Percentiles rank a stretch among this genome's conserved stretches.
These are phyloP conservation scores for Synanthedon myopaeformis DNA, from an alignment of 2,888 invertebrate genomes.

Conservation along the genomic window DNA sequence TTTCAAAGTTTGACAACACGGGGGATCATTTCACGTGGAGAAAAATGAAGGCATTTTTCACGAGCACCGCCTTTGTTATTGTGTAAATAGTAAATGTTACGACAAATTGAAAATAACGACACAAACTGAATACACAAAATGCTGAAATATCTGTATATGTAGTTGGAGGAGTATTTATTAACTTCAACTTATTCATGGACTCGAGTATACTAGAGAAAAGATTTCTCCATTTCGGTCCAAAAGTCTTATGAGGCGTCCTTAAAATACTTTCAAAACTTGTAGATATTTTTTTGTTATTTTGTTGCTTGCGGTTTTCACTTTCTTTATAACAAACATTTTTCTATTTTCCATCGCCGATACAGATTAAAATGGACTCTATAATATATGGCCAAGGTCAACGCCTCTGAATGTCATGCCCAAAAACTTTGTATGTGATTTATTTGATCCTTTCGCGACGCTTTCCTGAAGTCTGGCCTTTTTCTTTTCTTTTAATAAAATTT, in stretches of 20 bases:
- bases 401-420: slow-evolving; percentile 7
- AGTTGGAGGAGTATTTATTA: no score
- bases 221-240: background rate
- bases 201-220: no score
- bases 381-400: background rate
- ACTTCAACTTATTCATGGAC: no score
- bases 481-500: background rate
- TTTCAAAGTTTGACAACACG: slow-evolving; percentile 41
- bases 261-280: background rate
- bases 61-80: slow-evolving; percentile 26
- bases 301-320: background rate
- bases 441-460: background rate
- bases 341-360: no score
- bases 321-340: no score
- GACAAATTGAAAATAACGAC: slow-evolving; percentile 28
- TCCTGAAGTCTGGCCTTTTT: slow-evolving; percentile 1
- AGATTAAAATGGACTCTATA: background rate
- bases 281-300: no score
- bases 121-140: slow-evolving; percentile 15
- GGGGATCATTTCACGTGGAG: slow-evolving; percentile 39
- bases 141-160: slow-evolving; percentile 13
- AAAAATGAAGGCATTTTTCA: slow-evolving; percentile 41
- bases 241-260: background rate
- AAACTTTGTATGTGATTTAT: slow-evolving; percentile 1
- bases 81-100: slow-evolving; percentile 21